These are phyloP conservation scores for Fistularia commersonii DNA, from an alignment of 2,797 vertebrate species.

Conservation along the genomic window DNA sequence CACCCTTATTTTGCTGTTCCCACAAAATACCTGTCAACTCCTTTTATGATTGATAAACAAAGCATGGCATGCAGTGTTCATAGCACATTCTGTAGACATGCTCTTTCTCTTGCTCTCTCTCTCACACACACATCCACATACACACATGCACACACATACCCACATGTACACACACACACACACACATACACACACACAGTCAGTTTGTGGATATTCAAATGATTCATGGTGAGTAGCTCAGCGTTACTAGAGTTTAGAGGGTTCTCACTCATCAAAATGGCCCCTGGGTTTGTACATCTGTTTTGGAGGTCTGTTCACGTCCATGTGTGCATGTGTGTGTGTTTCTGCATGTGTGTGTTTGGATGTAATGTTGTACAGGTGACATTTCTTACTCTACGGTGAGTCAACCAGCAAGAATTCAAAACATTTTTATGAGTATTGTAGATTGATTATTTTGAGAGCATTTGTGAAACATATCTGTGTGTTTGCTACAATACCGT, in stretches of 20 bases:
- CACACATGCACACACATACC: constrained; percentile 3
- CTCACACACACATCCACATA: no score
- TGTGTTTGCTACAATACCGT: constrained; percentile 13
- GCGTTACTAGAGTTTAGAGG: constrained; percentile 59
- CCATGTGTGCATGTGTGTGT: constrained; percentile 19
- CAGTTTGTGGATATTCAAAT: constrained; percentile 45
- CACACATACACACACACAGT: constrained; percentile 4
- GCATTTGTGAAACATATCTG: constrained; percentile 20
- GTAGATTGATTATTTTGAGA: constrained; percentile 46
- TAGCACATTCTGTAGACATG: no score
- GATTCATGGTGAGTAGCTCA: constrained; percentile 55
- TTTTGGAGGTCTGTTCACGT: constrained; percentile 24
- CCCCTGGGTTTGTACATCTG: constrained; percentile 42
- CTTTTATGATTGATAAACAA: constrained; percentile 47
- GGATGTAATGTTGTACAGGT: constrained; percentile 24
- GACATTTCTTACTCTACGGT: constrained; percentile 51
- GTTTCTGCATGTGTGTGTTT: constrained; percentile 11
- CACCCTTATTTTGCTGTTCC: constrained; percentile 42
- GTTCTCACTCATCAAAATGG: constrained; percentile 48
- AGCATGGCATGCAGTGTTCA: constrained; percentile 19
- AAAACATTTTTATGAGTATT: constrained; percentile 49
- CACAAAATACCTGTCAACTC: constrained; percentile 47
- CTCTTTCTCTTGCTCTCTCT: no score
- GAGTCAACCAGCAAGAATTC: constrained; percentile 59
- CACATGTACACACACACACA: not conserved